phyloP scores from a whole-genome alignment of 2,797 vertebrate genomes.

The Acanthis flammea region DNA sequence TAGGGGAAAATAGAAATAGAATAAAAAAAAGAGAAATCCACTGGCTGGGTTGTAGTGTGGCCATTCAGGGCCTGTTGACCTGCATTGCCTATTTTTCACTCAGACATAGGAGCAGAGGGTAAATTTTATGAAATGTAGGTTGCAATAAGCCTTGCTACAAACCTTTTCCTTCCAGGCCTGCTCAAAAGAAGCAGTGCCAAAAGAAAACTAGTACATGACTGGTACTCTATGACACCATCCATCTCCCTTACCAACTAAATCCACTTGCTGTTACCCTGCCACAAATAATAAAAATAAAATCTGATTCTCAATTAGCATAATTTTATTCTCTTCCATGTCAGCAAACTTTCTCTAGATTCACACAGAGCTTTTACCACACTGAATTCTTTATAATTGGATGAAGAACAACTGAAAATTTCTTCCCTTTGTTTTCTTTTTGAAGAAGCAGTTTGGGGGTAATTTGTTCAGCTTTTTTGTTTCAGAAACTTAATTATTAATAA shows the following conservation, averaged over 20 bases:
- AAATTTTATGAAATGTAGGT: neutral
- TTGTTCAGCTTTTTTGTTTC: neutral
- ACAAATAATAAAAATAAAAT: neutral
- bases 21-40: neutral
- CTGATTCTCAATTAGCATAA: neutral
- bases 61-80: neutral
- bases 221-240: fast-evolving
- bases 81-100: neutral
- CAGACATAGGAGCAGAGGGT: neutral
- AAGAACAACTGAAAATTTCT: neutral
- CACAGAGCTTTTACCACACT: neutral
- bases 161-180: neutral
- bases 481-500: neutral
- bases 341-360: neutral
- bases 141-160: neutral
- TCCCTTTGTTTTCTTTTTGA: neutral
- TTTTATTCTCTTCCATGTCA: neutral
- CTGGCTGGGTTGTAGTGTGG: neutral
- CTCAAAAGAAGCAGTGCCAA: neutral
- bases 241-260: neutral
- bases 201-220: neutral
- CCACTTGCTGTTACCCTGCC: neutral
- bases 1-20: neutral
- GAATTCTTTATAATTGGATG: neutral
- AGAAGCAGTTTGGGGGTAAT: neutral